These are phyloP conservation scores for Hydractinia echinata DNA, from an alignment of 30 jellyfish, hydroid and myxozoan species.

Conservation along the genomic window DNA sequence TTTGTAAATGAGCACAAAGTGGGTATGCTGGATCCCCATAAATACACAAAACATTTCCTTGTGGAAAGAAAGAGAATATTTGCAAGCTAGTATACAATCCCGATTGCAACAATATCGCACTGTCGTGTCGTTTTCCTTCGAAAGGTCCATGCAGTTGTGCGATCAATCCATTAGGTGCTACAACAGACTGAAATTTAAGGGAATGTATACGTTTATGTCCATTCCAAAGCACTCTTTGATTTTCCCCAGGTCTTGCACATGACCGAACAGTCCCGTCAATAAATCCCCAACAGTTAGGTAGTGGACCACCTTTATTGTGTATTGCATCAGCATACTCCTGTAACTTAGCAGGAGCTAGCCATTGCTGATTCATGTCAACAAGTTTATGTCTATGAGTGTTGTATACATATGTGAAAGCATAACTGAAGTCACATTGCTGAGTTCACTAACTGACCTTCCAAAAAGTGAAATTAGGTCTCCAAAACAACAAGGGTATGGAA, in stretches of 20 bases:
- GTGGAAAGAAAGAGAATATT: background rate
- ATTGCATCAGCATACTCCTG: background rate
- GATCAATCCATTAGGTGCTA: background rate
- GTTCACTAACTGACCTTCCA: too few relatives aligned
- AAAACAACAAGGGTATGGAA: background rate
- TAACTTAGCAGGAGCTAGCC: background rate
- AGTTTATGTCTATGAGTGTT: background rate
- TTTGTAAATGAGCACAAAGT: background rate
- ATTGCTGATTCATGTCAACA: background rate
- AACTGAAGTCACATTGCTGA: background rate
- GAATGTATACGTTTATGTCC: constrained; percentile 7
- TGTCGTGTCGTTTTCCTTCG: background rate
- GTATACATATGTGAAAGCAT: background rate
- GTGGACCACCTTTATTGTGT: background rate
- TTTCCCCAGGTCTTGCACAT: background rate
- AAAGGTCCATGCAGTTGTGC: too few relatives aligned
- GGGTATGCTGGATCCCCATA: constrained; percentile 64
- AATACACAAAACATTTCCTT: constrained; percentile 29
- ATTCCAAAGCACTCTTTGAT: background rate
- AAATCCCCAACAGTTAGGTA: background rate
- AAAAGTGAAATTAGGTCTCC: background rate
- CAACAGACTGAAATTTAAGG: constrained; percentile 25
- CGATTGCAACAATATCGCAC: constrained; percentile 13
- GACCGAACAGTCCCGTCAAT: too few relatives aligned
- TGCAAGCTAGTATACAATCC: background rate